phyloP scores from a whole-genome alignment of 2,797 vertebrate genomes.

The Lophius americanus region DNA sequence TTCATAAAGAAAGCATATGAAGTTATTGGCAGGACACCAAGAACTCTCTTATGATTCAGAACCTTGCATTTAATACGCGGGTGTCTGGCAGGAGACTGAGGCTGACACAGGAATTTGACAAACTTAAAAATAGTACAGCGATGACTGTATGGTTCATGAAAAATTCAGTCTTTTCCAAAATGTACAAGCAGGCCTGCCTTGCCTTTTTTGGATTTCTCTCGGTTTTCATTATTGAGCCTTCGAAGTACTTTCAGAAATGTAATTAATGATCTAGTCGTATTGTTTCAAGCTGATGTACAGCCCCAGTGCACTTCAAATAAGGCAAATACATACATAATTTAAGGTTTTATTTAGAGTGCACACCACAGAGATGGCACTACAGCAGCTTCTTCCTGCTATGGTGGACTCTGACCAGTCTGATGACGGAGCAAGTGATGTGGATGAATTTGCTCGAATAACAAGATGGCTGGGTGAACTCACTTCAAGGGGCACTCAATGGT shows the following conservation, averaged over 20 bases:
- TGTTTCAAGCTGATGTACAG: constrained; percentile 13
- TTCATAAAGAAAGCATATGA: constrained; percentile 83
- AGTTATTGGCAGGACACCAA: constrained; percentile 76
- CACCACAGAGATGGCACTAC: constrained; percentile 38
- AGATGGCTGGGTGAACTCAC: constrained; percentile 68
- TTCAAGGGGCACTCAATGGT: constrained; percentile 66
- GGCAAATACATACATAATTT: constrained; percentile 20
- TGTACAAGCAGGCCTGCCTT: constrained; percentile 27
- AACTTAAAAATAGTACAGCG: constrained; percentile 66
- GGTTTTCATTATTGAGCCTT: constrained; percentile 35
- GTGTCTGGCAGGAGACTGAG: constrained; percentile 68
- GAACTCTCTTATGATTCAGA: constrained; percentile 65
- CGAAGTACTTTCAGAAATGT: constrained; percentile 35
- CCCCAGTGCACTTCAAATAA: constrained; percentile 2
- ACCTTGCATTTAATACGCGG: constrained; percentile 67
- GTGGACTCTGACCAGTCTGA: constrained; percentile 55
- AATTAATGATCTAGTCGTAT: constrained; percentile 29
- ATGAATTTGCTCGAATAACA: constrained; percentile 79
- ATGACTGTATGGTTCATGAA: constrained; percentile 66
- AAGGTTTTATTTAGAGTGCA: constrained; percentile 30
- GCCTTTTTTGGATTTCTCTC: constrained; percentile 54
- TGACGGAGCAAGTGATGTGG: constrained; percentile 69
- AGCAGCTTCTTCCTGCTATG: constrained; percentile 38
- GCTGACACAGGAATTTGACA: constrained; percentile 66
- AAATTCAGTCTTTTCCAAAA: constrained; percentile 55